A percentile compares a stretch with the other conserved stretches of the same genome.
These are phyloP conservation scores for Nephila pilipes DNA, from an alignment of 1,140 invertebrate species.

Conservation along the genomic window DNA sequence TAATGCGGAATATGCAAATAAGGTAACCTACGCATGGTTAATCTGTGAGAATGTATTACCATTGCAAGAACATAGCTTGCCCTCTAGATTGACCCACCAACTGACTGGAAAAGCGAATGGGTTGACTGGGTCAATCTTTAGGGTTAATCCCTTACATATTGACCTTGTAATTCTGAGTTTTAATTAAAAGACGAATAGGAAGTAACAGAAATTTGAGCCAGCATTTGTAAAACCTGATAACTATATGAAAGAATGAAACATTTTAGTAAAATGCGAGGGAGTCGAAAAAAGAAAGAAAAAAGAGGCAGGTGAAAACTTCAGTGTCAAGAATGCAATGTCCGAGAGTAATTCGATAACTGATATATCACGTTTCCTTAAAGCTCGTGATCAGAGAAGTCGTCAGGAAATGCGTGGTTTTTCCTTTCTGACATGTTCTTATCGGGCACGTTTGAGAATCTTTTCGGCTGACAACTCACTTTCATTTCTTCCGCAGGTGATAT, in stretches of 20 bases:
- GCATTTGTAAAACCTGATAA: background rate
- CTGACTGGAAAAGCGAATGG: too few species aligned
- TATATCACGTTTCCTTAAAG: background rate
- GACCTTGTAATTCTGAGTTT: background rate
- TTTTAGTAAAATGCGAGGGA: background rate
- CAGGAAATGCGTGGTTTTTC: conserved; percentile 22
- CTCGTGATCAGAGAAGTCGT: background rate
- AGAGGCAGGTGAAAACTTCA: background rate
- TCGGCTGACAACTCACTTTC: conserved; percentile 1
- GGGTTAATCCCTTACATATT: background rate
- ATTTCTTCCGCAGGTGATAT: background rate
- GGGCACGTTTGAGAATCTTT: background rate
- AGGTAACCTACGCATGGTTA: background rate
- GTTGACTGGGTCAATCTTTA: background rate
- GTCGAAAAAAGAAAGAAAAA: background rate
- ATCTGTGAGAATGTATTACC: background rate
- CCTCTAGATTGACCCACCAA: too few species aligned
- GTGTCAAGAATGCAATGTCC: background rate
- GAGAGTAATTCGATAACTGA: conserved; percentile 7
- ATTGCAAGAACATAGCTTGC: too few species aligned
- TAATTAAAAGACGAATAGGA: background rate
- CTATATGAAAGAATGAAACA: background rate
- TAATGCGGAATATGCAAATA: too few species aligned
- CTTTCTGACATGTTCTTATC: conserved; percentile 15
- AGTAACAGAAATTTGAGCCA: background rate